Evolutionary conservation across 1,140 invertebrate species (phyloP).

Genomic region (Eurosta solidaginis): DNA sequence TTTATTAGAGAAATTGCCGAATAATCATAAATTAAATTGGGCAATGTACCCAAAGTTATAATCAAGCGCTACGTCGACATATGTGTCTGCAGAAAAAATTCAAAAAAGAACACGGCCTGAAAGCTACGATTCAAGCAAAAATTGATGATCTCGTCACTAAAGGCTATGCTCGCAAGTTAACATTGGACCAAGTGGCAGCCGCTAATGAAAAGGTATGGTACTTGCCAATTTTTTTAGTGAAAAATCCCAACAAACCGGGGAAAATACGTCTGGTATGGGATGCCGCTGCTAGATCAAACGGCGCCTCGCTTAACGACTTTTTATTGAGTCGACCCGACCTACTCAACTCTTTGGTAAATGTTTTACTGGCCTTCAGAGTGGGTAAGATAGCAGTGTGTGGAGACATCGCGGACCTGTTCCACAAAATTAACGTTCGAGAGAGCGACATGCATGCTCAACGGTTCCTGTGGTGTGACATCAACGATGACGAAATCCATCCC

Average conservation of each 20-base stretch:
- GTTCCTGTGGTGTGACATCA: constrained; percentile 21
- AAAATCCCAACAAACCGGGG: neutral
- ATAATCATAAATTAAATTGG: no score
- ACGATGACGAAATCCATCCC: neutral
- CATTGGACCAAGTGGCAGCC: neutral
- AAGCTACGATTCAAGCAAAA: neutral
- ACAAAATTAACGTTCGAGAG: neutral
- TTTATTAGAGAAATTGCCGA: no score
- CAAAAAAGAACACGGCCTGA: neutral
- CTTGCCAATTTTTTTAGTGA: neutral
- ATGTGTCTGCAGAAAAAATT: neutral
- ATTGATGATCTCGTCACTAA: neutral
- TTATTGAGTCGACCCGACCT: neutral
- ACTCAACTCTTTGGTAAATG: neutral
- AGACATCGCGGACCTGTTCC: constrained; percentile 10
- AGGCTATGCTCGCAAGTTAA: constrained; percentile 5
- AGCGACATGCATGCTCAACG: constrained; percentile 5
- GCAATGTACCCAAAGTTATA: no score
- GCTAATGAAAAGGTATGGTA: neutral
- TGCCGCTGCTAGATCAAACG: neutral
- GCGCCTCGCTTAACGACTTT: neutral
- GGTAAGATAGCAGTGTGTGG: neutral
- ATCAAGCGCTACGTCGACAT: neutral
- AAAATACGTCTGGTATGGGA: constrained; percentile 7
- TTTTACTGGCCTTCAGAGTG: constrained; percentile 8